Evolutionary conservation across 1,140 invertebrate genomes (phyloP).

Genomic region (Diorhabda elongata): DNA sequence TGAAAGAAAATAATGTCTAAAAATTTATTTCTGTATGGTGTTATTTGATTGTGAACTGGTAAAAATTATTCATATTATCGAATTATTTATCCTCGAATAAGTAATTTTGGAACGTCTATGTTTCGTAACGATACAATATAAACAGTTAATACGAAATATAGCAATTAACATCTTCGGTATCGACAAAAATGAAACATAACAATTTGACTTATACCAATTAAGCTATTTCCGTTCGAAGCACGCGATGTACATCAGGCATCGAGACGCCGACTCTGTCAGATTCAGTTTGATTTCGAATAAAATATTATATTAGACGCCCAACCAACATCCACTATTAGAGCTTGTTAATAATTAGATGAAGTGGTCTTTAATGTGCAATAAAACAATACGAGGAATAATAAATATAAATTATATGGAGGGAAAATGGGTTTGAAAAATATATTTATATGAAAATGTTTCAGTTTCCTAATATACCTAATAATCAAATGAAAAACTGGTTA

Average conservation of each 20-base stretch:
- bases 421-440: no score
- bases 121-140: not conserved
- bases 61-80: no score
- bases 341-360: not conserved
- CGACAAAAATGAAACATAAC: not conserved
- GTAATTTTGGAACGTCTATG: no score
- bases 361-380: not conserved
- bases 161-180: not conserved
- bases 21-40: no score
- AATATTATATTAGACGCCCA: not conserved
- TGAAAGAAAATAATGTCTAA: no score
- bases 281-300: conserved; percentile 2
- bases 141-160: conserved; percentile 1
- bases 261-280: not conserved
- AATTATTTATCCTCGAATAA: no score
- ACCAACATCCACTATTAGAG: not conserved
- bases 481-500: no score
- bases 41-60: no score
- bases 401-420: no score
- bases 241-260: not conserved
- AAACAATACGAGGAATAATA: no score
- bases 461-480: no score
- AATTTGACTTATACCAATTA: conserved; percentile 1
- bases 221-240: not conserved
- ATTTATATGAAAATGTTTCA: no score